Conservation (phyloP, 2,113 vertebrate species). For the Lota lota region DNA sequence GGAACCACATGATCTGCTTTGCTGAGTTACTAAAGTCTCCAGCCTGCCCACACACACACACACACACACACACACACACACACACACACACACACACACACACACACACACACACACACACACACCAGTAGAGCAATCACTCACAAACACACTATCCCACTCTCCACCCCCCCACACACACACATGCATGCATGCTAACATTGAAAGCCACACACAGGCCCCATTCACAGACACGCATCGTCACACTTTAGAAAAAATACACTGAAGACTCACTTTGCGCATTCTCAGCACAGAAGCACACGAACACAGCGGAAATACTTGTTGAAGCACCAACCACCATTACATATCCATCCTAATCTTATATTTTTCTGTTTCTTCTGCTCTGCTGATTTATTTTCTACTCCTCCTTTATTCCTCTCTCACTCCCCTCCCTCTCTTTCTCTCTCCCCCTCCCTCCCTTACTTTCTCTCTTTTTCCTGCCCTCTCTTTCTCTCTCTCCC, state of each 20-base stretch:
- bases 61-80: constrained; percentile 19
- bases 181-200: constrained; percentile 6
- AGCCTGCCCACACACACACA: constrained; percentile 20
- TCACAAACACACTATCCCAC: no score
- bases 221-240: constrained; percentile 1
- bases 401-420: neutral
- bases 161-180: constrained; percentile 1
- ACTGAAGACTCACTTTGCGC: neutral
- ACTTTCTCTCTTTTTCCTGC: no score
- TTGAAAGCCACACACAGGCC: constrained; percentile 12
- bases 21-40: constrained; percentile 48
- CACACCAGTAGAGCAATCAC: constrained; percentile 12
- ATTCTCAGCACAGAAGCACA: constrained; percentile 14
- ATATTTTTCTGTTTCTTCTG: no score
- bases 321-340: no score
- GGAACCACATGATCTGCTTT: constrained; percentile 41
- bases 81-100: constrained; percentile 22
- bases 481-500: no score
- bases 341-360: no score
- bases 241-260: neutral
- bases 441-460: neutral
- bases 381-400: no score
- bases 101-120: constrained; percentile 13
- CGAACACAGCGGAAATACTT: no score
- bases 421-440: neutral